These are phyloP conservation scores for Cotesia chilonis DNA, from an alignment of 1,140 invertebrate species.

Conservation along the genomic window DNA sequence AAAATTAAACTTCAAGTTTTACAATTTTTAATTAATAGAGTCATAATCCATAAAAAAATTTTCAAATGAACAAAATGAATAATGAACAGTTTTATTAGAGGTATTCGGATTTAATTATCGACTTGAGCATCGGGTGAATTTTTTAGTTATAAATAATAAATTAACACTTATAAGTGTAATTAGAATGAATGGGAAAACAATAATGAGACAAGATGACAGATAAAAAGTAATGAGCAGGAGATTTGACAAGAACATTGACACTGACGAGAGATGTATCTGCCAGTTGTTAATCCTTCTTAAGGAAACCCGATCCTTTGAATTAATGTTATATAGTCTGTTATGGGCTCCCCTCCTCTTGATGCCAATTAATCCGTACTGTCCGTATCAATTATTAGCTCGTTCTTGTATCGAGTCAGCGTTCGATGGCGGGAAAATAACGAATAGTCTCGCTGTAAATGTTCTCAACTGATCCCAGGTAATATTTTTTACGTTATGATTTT, in stretches of 20 bases:
- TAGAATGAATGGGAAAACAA: slow-evolving; percentile 2
- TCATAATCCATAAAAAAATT: too few species aligned
- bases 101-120: too few species aligned
- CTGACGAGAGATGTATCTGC: slow-evolving; percentile 15
- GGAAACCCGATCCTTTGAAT: slow-evolving; percentile 39
- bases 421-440: slow-evolving; percentile 38
- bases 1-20: too few species aligned
- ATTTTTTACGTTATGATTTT: too few species aligned
- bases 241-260: slow-evolving; percentile 33
- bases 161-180: slow-evolving; percentile 1
- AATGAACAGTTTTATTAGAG: too few species aligned
- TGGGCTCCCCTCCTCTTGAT: slow-evolving; percentile 10
- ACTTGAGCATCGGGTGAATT: not conserved
- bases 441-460: slow-evolving; percentile 30
- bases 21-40: too few species aligned
- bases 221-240: slow-evolving; percentile 2
- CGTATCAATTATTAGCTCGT: slow-evolving; percentile 54
- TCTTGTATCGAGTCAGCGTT: slow-evolving; percentile 40
- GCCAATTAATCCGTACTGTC: slow-evolving; percentile 59
- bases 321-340: slow-evolving; percentile 48
- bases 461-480: too few species aligned
- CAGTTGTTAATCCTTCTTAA: slow-evolving; percentile 27
- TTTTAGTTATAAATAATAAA: not conserved
- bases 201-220: slow-evolving; percentile 8
- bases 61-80: too few species aligned